Percentiles rank a stretch among this genome's conserved stretches.
Evolutionary conservation across 2,113 vertebrate species (phyloP).

Genomic region (Herpetotheres cachinnans): DNA sequence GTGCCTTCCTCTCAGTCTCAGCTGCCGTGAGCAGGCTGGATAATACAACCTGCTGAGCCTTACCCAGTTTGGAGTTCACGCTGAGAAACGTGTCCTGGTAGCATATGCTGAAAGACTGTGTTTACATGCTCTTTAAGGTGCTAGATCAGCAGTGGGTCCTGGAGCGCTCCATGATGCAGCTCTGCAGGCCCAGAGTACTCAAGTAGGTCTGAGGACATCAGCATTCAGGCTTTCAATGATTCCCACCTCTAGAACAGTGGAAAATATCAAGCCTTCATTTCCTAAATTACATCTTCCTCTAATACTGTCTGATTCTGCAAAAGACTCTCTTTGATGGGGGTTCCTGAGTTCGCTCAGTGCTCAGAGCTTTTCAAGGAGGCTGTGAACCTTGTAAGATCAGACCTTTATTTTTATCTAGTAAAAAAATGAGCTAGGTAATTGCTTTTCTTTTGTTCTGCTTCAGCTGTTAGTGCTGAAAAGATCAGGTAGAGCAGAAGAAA

Average conservation of each 20-base stretch:
- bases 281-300: background rate
- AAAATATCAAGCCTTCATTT: background rate
- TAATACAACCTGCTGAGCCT: background rate
- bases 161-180: background rate
- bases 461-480: background rate
- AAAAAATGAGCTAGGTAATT: background rate
- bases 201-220: background rate
- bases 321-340: background rate
- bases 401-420: background rate
- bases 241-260: background rate
- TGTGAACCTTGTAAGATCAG: background rate
- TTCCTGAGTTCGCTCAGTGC: background rate
- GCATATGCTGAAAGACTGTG: background rate
- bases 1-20: background rate
- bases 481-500: background rate
- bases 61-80: background rate
- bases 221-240: background rate
- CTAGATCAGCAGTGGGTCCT: background rate
- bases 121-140: background rate
- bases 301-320: background rate
- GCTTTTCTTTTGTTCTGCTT: conserved; percentile 27
- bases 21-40: background rate
- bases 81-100: background rate
- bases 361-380: background rate
- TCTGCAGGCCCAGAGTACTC: background rate